A percentile compares a stretch with the other conserved stretches of the same genome.
These are phyloP conservation scores for Lindbergichthys nudifrons DNA, from an alignment of 2,797 vertebrate genomes.

Conservation along the genomic window DNA sequence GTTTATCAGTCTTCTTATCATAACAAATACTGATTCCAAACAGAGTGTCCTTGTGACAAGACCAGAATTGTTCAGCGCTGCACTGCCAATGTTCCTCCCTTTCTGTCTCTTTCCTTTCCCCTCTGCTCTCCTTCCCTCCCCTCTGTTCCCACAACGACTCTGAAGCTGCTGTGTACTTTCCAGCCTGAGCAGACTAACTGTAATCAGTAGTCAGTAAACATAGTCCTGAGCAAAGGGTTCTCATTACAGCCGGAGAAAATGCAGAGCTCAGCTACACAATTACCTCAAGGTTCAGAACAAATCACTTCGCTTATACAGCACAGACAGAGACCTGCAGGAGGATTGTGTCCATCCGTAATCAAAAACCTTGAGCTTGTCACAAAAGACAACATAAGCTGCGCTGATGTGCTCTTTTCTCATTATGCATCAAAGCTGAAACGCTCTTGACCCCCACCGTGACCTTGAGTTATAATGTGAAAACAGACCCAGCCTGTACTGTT, in stretches of 20 bases:
- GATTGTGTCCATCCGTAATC: slow-evolving; percentile 19
- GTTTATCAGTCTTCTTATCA: slow-evolving; percentile 27
- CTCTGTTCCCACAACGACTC: neutral
- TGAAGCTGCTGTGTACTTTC: slow-evolving; percentile 21
- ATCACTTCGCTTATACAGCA: slow-evolving; percentile 1
- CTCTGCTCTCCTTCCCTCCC: slow-evolving; percentile 6
- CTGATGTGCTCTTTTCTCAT: neutral
- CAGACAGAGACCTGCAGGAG: slow-evolving; percentile 8
- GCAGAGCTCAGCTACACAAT: slow-evolving; percentile 43
- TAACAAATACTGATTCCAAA: slow-evolving; percentile 32
- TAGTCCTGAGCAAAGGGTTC: slow-evolving; percentile 41
- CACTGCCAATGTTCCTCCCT: slow-evolving; percentile 37
- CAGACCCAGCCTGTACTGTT: slow-evolving; percentile 13
- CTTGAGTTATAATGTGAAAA: slow-evolving; percentile 22
- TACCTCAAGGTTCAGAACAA: slow-evolving; percentile 44
- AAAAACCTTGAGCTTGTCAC: slow-evolving; percentile 24
- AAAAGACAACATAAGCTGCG: slow-evolving; percentile 21
- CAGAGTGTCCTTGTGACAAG: slow-evolving; percentile 33
- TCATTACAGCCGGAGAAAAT: slow-evolving; percentile 49
- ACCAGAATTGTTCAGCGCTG: slow-evolving; percentile 39
- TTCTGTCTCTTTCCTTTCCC: slow-evolving; percentile 8
- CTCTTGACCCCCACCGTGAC: slow-evolving; percentile 31
- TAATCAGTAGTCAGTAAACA: slow-evolving; percentile 59
- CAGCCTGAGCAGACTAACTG: slow-evolving; percentile 36
- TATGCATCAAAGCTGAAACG: slow-evolving; percentile 7